phyloP scores from a whole-genome alignment of 2,113 vertebrate species.

The Vanacampus margaritifer region DNA sequence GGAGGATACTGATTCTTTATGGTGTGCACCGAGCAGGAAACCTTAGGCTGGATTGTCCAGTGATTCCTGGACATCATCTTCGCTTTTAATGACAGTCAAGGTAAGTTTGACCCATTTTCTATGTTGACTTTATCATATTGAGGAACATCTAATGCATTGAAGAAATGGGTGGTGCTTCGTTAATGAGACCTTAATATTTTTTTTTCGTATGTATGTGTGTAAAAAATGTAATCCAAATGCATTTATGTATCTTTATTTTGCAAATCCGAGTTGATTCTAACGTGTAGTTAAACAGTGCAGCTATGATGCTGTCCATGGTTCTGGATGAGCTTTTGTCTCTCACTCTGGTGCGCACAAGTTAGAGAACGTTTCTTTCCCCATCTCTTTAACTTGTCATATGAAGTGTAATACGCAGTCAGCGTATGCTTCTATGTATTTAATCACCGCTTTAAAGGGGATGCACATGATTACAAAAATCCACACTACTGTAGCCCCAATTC shows the following conservation, averaged over 20 bases:
- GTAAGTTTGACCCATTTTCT: constrained; percentile 60
- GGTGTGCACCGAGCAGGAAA: constrained; percentile 45
- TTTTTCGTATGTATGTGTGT: not conserved
- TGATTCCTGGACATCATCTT: constrained; percentile 64
- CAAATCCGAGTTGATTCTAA: not conserved
- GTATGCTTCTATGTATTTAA: not conserved
- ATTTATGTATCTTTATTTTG: not conserved
- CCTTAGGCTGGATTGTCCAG: constrained; percentile 38
- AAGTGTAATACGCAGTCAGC: not conserved
- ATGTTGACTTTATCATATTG: constrained; percentile 1
- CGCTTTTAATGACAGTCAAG: constrained; percentile 68
- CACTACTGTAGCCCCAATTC: too few relatives aligned
- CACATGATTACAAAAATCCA: not conserved
- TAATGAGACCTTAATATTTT: constrained; percentile 17
- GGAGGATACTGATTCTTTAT: constrained; percentile 53
- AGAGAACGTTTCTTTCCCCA: not conserved
- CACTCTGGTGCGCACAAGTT: constrained; percentile 3
- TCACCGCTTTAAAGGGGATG: not conserved
- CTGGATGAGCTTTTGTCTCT: constrained; percentile 7
- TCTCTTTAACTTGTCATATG: not conserved
- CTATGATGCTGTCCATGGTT: constrained; percentile 13
- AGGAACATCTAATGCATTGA: constrained; percentile 9
- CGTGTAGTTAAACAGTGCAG: not conserved
- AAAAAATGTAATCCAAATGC: not conserved
- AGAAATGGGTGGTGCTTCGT: constrained; percentile 13